Conservation (phyloP, 1,140 invertebrate species). For the Drosophila sp. region DNA sequence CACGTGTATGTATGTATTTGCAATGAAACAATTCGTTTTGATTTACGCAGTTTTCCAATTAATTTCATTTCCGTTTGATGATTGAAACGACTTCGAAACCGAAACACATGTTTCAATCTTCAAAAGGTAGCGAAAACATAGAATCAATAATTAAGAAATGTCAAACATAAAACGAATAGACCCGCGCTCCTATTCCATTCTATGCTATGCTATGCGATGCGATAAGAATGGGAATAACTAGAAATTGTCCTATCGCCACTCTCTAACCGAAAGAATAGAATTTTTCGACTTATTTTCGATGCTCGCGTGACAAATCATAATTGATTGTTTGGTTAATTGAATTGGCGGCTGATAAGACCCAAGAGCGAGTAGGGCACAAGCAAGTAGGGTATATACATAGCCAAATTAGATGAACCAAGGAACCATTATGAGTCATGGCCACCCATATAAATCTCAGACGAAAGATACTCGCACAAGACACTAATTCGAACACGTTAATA, state of each 20-base stretch:
- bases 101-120: conserved; percentile 77
- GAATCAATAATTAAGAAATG: conserved; percentile 82
- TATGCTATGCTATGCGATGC: neutral
- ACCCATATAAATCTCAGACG: conserved; percentile 41
- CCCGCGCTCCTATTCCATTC: conserved; percentile 34
- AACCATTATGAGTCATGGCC: conserved; percentile 40
- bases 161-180: conserved; percentile 73
- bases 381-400: conserved; percentile 5
- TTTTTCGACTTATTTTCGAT: conserved; percentile 49
- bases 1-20: neutral
- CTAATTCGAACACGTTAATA: conserved; percentile 68
- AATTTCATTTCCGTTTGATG: conserved; percentile 77
- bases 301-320: conserved; percentile 79
- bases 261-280: conserved; percentile 21
- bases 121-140: conserved; percentile 81
- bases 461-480: conserved; percentile 33
- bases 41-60: conserved; percentile 76
- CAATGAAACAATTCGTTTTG: conserved; percentile 18
- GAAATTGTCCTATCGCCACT: conserved; percentile 7
- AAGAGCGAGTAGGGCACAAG: conserved; percentile 15
- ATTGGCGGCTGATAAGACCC: conserved; percentile 67
- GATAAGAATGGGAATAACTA: conserved; percentile 46
- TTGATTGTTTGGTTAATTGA: conserved; percentile 80
- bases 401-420: conserved; percentile 29
- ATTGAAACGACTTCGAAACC: conserved; percentile 16